Evolutionary conservation across 1,140 invertebrate genomes (phyloP).

Genomic region (Polyergus mexicanus): DNA sequence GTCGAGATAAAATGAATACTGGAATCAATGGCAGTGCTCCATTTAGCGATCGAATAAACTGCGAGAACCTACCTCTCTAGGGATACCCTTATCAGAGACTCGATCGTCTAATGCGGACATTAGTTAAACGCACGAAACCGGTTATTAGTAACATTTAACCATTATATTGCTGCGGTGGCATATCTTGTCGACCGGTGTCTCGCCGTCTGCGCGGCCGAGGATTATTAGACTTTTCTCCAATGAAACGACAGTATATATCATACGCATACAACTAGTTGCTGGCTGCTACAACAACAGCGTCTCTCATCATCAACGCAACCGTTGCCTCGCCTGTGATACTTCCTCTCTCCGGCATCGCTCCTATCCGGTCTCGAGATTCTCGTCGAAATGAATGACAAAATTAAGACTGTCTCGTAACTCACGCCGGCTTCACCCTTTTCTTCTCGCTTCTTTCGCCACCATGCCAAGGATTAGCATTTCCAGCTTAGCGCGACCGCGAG

Average conservation of each 20-base stretch:
- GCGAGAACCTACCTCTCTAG: conserved; percentile 49
- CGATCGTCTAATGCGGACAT: conserved; percentile 73
- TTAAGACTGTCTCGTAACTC: conserved; percentile 77
- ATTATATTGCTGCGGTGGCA: conserved; percentile 61
- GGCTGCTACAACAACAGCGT: conserved; percentile 28
- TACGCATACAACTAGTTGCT: neutral
- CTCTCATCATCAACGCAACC: conserved; percentile 42
- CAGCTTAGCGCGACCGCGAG: conserved; percentile 79
- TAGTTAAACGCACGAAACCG: conserved; percentile 76
- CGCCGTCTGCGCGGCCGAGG: conserved; percentile 54
- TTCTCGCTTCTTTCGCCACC: conserved; percentile 25
- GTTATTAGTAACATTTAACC: conserved; percentile 77
- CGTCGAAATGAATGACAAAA: conserved; percentile 71
- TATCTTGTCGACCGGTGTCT: conserved; percentile 67
- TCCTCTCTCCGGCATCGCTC: conserved; percentile 29
- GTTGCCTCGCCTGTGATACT: conserved; percentile 22
- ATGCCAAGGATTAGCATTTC: conserved; percentile 77
- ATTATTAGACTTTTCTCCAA: conserved; percentile 72
- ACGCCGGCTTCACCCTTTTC: conserved; percentile 37
- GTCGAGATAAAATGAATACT: conserved; percentile 68
- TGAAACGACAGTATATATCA: conserved; percentile 68
- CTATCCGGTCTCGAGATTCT: conserved; percentile 34
- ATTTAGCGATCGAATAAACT: conserved; percentile 66
- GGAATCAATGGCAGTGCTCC: conserved; percentile 64
- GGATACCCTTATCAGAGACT: conserved; percentile 68